Evolutionary conservation across 2,113 vertebrate species (phyloP), one percentile per base, ranked within the genome.

Genomic region (Myotis brandtii): DNA sequence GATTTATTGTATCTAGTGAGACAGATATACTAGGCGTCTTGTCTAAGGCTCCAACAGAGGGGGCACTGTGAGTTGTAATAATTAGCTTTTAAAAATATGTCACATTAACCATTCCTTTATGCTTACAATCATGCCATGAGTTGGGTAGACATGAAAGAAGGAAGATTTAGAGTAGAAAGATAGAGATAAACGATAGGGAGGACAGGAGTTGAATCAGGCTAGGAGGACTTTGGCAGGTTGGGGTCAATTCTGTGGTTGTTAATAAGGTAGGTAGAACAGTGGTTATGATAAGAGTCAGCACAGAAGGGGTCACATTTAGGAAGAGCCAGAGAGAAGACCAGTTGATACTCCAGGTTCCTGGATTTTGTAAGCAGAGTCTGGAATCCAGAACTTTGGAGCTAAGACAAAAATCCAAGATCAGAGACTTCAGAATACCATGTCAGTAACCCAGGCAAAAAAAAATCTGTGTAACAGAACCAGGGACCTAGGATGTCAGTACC

Each of bases 11-110:
- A 88, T 56, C 75, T 32, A 72, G 32, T 25, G 64, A 77, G 62
- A 72, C 32, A 69, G 5, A 27, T 50, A 20, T 23, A 37, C 10
- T 37, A 48, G 30, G 21, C 59, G 32, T 84, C 87, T 82, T 94
- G n/a, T 27, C 64, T 10, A 59, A 82, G 40, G 11, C 14, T 48
- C 25, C 48, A 48, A 14, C 46, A 84, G 69, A 48, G 16, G 66
- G 37, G 21, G 14, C 50, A 30, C 23, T 67, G 30, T 85, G 69
- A 69, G 23, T 18, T 86, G 16, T 46, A 92, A 75, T 43, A 32
- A 72, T 91, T 94, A 79, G 37, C 14, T 69, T 92, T 93, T 72
- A 88, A 69, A 88, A 32, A 54, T 50, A n/a, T 81, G 48, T 70
- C 62, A n/a, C 3, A 40, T 76, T 73, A 67, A 92, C 73, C 72